Conservation (phyloP, 2,888 invertebrate genomes). For the Scelioninae gen. 1 region DNA sequence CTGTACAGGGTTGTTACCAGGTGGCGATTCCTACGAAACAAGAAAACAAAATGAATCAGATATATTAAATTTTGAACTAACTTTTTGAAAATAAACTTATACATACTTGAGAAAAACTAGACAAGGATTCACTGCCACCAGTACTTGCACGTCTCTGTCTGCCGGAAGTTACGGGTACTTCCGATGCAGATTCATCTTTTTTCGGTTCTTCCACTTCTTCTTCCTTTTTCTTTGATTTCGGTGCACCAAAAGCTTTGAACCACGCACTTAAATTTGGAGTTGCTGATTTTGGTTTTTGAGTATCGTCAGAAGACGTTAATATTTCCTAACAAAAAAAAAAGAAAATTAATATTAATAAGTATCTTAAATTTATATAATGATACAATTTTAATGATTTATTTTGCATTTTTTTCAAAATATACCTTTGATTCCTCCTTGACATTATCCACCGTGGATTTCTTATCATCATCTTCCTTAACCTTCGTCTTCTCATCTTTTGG, state of each 20-base stretch:
- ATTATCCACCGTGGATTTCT: conserved; percentile 4
- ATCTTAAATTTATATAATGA: not conserved
- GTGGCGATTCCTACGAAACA: conserved; percentile 86
- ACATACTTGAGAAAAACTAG: conserved; percentile 81
- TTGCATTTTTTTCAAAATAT: not conserved
- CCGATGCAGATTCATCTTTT: conserved; percentile 80
- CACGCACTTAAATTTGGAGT: conserved; percentile 95
- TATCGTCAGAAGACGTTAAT: conserved; percentile 75
- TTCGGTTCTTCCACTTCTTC: conserved; percentile 84
- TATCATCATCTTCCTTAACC: conserved; percentile 25
- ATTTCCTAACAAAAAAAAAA: conserved; percentile 4
- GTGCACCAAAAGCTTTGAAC: conserved; percentile 96
- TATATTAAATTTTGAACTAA: no score
- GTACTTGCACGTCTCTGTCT: conserved; percentile 84
- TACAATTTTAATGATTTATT: not conserved
- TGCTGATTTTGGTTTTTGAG: conserved; percentile 87
- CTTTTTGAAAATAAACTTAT: not conserved
- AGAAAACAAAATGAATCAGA: not conserved
- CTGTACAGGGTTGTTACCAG: no score
- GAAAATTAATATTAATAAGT: not conserved
- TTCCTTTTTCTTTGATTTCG: conserved; percentile 90
- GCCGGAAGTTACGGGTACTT: conserved; percentile 79
- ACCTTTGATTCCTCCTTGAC: conserved; percentile 56
- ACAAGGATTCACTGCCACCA: conserved; percentile 82
- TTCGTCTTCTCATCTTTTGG: conserved; percentile 76